Evolutionary conservation across 2,888 invertebrate genomes (phyloP).

Genomic region (Drosophila subquinaria): DNA sequence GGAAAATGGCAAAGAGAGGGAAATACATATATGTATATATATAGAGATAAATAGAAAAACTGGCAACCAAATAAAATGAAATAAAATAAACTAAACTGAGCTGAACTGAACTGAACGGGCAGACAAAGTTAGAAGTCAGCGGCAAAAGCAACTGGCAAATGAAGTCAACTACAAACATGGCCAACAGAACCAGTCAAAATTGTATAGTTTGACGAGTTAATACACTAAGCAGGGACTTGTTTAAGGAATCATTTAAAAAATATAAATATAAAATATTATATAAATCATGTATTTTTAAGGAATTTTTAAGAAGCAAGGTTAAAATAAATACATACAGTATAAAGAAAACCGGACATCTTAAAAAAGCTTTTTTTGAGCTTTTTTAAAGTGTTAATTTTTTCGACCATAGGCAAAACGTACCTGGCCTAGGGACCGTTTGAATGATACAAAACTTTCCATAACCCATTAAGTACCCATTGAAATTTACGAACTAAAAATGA

Average conservation of each 20-base stretch:
- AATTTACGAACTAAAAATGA: too few relatives aligned
- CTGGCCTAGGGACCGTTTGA: too few relatives aligned
- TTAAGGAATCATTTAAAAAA: background rate
- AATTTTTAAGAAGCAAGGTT: too few relatives aligned
- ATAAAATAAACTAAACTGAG: slow-evolving; percentile 26
- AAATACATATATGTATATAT: background rate
- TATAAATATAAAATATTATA: too few relatives aligned
- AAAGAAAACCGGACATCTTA: too few relatives aligned
- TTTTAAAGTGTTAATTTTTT: too few relatives aligned
- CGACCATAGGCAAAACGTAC: too few relatives aligned
- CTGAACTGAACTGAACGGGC: slow-evolving; percentile 32
- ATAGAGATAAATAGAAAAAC: slow-evolving; percentile 28
- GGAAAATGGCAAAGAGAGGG: slow-evolving; percentile 27
- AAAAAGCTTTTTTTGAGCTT: too few relatives aligned
- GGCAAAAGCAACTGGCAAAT: slow-evolving; percentile 53
- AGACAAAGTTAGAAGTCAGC: slow-evolving; percentile 63
- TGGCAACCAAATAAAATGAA: slow-evolving; percentile 35
- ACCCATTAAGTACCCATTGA: too few relatives aligned
- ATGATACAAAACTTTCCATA: too few relatives aligned
- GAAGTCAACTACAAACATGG: slow-evolving; percentile 51
- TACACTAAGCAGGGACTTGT: background rate
- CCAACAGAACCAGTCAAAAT: slow-evolving; percentile 13
- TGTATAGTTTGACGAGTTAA: background rate
- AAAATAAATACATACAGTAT: too few relatives aligned
- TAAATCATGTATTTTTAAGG: too few relatives aligned